A percentile compares a stretch with the other conserved stretches of the same genome.
phyloP scores from a whole-genome alignment of 2,888 invertebrate genomes.

The Himalopsyche kuldschensis region DNA sequence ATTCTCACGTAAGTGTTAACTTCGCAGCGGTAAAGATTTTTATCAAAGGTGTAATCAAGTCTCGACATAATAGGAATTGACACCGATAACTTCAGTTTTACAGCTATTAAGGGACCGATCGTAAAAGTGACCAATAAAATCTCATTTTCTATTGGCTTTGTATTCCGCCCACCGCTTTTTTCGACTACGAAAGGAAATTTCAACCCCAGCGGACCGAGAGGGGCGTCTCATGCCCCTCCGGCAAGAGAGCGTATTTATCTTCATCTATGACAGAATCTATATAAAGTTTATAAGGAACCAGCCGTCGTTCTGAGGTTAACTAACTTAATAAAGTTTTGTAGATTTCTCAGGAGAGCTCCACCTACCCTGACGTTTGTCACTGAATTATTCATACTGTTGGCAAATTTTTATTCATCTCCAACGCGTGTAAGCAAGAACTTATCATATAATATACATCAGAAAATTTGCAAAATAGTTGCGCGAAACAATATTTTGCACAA shows the following conservation, averaged over 20 bases:
- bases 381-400: neutral
- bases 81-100: conserved; percentile 42
- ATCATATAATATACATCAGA: too few species aligned
- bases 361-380: neutral
- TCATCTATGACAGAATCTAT: conserved; percentile 1
- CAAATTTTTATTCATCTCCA: neutral
- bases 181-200: conserved; percentile 1
- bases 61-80: neutral
- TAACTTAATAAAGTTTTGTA: conserved; percentile 23
- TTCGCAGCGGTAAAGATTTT: neutral
- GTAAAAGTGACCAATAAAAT: conserved; percentile 63
- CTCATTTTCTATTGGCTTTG: conserved; percentile 60
- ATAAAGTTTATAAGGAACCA: conserved; percentile 19
- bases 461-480: too few species aligned
- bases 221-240: neutral
- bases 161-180: neutral
- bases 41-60: neutral
- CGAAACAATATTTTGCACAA: too few species aligned
- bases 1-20: too few species aligned
- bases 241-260: neutral
- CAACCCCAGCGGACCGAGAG: neutral
- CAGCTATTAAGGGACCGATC: conserved; percentile 53
- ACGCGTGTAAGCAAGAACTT: too few species aligned
- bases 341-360: conserved; percentile 22
- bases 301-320: conserved; percentile 21